Conservation (phyloP, 2,888 invertebrate genomes). For the Pseudococcus viburni region DNA sequence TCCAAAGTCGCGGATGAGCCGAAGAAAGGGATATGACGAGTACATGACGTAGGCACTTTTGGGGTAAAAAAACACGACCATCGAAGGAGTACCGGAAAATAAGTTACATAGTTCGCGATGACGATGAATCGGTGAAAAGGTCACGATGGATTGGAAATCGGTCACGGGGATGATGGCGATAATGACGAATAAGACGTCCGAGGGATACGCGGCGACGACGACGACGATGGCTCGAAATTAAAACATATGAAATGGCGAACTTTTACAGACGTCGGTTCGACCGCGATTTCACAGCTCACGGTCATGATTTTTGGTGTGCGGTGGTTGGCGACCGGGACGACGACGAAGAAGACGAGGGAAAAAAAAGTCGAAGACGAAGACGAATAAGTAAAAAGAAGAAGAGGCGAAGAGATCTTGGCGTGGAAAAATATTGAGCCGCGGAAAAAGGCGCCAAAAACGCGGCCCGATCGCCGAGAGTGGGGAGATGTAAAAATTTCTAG, state of each 20-base stretch:
- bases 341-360: slow-evolving; percentile 46
- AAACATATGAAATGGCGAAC: slow-evolving; percentile 26
- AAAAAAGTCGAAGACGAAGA: slow-evolving; percentile 45
- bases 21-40: not conserved
- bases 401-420: slow-evolving; percentile 52
- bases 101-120: not conserved
- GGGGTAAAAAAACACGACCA: not conserved
- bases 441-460: slow-evolving; percentile 66
- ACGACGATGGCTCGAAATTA: not conserved
- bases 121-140: not conserved
- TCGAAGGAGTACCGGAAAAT: not conserved
- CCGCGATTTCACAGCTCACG: slow-evolving; percentile 64
- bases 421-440: slow-evolving; percentile 59
- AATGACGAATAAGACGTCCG: slow-evolving; percentile 4
- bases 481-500: slow-evolving; percentile 63
- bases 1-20: not conserved
- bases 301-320: slow-evolving; percentile 62
- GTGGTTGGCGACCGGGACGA: not conserved
- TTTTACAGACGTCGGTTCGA: slow-evolving; percentile 53
- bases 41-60: not conserved
- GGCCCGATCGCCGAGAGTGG: slow-evolving; percentile 9
- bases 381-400: slow-evolving; percentile 60
- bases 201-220: not conserved
- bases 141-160: slow-evolving; percentile 53
- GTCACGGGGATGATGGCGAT: slow-evolving; percentile 20